Base-by-base conservation (phyloP, 1,140 invertebrate species). In the Neodiprion fabricii region DNA sequence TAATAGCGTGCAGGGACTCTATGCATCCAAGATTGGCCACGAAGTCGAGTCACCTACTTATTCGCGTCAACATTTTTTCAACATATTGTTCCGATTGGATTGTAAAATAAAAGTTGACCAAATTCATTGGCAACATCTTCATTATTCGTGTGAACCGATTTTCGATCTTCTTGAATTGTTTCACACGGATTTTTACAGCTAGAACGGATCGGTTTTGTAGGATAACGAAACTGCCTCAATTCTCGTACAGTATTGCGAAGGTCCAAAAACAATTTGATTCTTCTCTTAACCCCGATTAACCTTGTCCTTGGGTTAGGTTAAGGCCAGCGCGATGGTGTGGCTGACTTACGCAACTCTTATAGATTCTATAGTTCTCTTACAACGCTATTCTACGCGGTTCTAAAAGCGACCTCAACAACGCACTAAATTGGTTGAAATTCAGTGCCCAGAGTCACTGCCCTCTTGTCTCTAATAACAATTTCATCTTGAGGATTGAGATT, bases 261-360 rank as follows among this genome's bases (percentile, higher is more conserved):
- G 53, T 61, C 53, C 53, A 61, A 61, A 61, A 61, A 61, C 53
- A 61, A 61, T 61, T 61, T 61, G 53, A 61, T 61, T 61, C 53
- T 61, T 61, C 53, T 61, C 11, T 61, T 61, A 61, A 61, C 53
- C 53, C 53, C 53, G 53, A 61, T 61, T 61, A 61, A 61, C 53
- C 53, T 61, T 61, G 53, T 61, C 53, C 53, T 61, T 61, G 11
- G 53, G 53, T 61, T 61, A 61, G 53, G 53, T 61, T 61, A 61
- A 17, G 53, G 53, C 5, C n/a, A 17, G n/a, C 11, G 53, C 11
- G 53, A 14, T 61, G 11, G n/a, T 61, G 53, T 7, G 53, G 53
- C 53, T 40, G 28, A 40, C 28, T 61, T 61, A 61, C 53, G 53
- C 53, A 61, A 61, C 53, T 61, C 53, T 61, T 61, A 61, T 61